Evolutionary conservation across 1,140 invertebrate genomes (phyloP), one percentile per base, ranked within the genome.

Genomic region (Drosophila watanabei): DNA sequence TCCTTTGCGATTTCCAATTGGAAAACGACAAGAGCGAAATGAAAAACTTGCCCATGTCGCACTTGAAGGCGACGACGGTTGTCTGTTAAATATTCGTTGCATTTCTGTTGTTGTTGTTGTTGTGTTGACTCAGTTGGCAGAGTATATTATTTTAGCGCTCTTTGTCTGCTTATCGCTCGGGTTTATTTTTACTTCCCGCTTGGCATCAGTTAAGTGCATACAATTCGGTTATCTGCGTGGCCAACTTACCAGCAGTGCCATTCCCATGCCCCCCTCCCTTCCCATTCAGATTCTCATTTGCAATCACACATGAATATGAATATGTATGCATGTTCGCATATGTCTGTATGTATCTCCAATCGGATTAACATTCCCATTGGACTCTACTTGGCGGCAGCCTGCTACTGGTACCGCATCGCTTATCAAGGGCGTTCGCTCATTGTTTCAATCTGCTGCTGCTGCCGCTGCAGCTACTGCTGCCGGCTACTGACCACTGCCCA

Each of bases 101-200:
- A 37, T 66, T 54, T 56, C 14, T 45, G 10, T 43, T 66, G 37
- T 46, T 45, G 10, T 43, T 66, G 37, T 46, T 24, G 24, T 18
- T 69, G 39, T 66, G 24, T 52, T 71, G 49, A 71, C 51, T 71
- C 64, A 73, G 68, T 73, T 73, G 58, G 69, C 30, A 18, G 32
- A 20, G 33, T 37, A 30, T 28, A 30, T 18, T 16, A 37, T 51
- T 33, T 52, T 28, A 49, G 69, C 24, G 46, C 11, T 73, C 69
- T 71, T 71, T 71, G 68, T 71, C 69, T 49, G 30, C 56, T 73
- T 73, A 73, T 73, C 69, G 46, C 13, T 35, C n/a, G n/a, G 20
- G 35, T 71, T 70, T 72, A 39, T 56, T 45, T 41, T 35, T 41
- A 41, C 24, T 32, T 49, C 18, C 33, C 11, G 33, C 51, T 70